Evolutionary conservation across 2,113 vertebrate species (phyloP).

Genomic region (Haemorhous mexicanus): DNA sequence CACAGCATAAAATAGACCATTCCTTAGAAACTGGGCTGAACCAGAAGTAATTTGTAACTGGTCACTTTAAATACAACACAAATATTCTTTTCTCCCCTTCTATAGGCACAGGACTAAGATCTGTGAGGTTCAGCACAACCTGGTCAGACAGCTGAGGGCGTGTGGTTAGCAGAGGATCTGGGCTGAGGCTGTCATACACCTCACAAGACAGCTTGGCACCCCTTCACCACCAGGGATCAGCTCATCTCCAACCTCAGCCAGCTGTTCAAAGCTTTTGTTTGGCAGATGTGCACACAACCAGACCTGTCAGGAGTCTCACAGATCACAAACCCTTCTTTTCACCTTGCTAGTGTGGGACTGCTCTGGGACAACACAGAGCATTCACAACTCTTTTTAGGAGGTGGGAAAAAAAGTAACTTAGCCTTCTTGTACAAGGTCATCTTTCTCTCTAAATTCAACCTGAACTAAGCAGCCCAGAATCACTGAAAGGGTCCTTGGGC

Average conservation of each 20-base stretch:
- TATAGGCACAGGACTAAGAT: not conserved
- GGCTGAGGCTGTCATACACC: not conserved
- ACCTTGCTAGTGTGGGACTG: not conserved
- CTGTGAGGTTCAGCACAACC: not conserved
- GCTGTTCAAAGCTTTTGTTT: not conserved
- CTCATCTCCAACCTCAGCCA: not conserved
- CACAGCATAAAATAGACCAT: not conserved
- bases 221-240: not conserved
- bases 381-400: not conserved
- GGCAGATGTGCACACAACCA: not conserved
- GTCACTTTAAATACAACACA: not conserved
- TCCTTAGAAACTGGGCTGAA: not conserved
- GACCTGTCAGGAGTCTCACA: not conserved
- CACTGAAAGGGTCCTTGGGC: not conserved
- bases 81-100: not conserved
- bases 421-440: not conserved
- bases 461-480: not conserved
- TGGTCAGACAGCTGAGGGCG: not conserved
- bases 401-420: not conserved
- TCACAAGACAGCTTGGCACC: not conserved
- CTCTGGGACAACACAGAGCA: not conserved
- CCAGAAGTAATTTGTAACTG: not conserved
- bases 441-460: not conserved
- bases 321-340: not conserved
- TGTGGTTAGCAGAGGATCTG: not conserved